Conservation (phyloP, 2,888 invertebrate species). For the Eupeodes latifasciatus region DNA sequence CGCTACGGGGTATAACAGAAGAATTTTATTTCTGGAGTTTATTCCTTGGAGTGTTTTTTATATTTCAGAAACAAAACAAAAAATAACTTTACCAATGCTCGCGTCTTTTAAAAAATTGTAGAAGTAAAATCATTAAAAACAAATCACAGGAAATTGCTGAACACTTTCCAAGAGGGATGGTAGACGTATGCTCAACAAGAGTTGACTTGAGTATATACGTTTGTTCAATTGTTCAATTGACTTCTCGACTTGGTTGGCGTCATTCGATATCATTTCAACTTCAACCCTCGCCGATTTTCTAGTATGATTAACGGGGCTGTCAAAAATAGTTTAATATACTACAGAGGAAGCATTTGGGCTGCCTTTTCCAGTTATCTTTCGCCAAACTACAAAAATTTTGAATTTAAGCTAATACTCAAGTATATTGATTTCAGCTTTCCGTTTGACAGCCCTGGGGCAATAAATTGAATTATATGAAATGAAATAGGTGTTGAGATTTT, state of each 20-base stretch:
- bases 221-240: conserved; percentile 20
- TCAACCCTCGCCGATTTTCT: neutral
- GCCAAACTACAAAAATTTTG: neutral
- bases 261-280: neutral
- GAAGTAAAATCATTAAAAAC: conserved; percentile 73
- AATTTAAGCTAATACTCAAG: neutral
- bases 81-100: conserved; percentile 29
- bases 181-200: conserved; percentile 38
- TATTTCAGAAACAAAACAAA: conserved; percentile 39
- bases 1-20: conserved; percentile 52
- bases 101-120: conserved; percentile 49
- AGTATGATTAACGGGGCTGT: neutral
- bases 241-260: conserved; percentile 18
- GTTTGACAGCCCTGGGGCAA: neutral
- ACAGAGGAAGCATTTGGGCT: too few relatives aligned
- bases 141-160: conserved; percentile 73
- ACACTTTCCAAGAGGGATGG: conserved; percentile 12
- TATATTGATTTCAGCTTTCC: neutral
- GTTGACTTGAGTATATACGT: neutral
- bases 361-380: too few relatives aligned
- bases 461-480: neutral
- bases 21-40: conserved; percentile 47
- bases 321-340: too few relatives aligned
- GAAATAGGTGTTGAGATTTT: conserved; percentile 1
- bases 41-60: conserved; percentile 61